Conservation (phyloP, 1,140 invertebrate genomes). For the Ptiloglossa arizonensis region DNA sequence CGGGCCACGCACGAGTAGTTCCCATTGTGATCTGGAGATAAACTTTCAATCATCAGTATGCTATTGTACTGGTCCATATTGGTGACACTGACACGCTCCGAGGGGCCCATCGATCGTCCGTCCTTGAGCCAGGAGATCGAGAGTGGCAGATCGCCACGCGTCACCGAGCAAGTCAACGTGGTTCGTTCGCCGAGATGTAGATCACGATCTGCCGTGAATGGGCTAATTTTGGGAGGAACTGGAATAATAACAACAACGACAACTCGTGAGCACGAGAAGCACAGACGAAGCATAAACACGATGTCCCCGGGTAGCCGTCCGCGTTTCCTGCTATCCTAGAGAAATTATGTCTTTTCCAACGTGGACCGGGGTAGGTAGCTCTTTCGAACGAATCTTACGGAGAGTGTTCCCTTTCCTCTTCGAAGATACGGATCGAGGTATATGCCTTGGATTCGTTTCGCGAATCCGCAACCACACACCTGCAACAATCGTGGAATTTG, state of each 20-base stretch:
- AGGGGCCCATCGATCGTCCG: slow-evolving; percentile 84
- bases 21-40: slow-evolving; percentile 89
- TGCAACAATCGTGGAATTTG: slow-evolving; percentile 56
- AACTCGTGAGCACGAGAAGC: slow-evolving; percentile 52
- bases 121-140: slow-evolving; percentile 91
- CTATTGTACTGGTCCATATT: slow-evolving; percentile 90
- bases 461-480: neutral
- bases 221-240: slow-evolving; percentile 92
- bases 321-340: slow-evolving; percentile 20
- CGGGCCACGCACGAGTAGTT: slow-evolving; percentile 89
- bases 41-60: slow-evolving; percentile 89
- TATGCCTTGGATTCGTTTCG: neutral
- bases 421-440: too few relatives aligned
- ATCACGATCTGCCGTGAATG: slow-evolving; percentile 87
- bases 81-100: slow-evolving; percentile 85
- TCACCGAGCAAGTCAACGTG: slow-evolving; percentile 89
- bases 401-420: neutral
- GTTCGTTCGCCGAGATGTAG: slow-evolving; percentile 90
- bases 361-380: too few relatives aligned
- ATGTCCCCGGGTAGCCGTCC: neutral
- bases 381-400: neutral
- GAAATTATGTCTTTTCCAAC: too few relatives aligned
- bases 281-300: slow-evolving; percentile 47
- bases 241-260: slow-evolving; percentile 80
- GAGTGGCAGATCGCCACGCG: slow-evolving; percentile 89